These are phyloP conservation scores for Phyllostomus hastatus DNA, from an alignment of 2,113 vertebrate species.

Conservation along the genomic window DNA sequence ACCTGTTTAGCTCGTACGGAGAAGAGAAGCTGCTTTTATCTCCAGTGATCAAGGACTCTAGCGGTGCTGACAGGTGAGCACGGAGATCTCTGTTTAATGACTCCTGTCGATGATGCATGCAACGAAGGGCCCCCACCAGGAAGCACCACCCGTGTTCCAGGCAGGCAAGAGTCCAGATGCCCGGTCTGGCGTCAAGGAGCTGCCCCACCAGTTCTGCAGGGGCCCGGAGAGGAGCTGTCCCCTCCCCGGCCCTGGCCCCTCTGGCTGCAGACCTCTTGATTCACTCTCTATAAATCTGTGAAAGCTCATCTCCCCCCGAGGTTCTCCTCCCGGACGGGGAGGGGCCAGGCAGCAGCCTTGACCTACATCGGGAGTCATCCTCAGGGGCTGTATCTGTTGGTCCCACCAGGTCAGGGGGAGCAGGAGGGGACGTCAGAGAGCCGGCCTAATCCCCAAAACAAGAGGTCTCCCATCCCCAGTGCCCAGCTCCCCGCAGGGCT, in stretches of 20 bases:
- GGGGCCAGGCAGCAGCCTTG: not conserved
- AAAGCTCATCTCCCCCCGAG: not conserved
- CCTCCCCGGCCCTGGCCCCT: not conserved
- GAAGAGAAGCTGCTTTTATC: not conserved
- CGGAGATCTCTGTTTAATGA: not conserved
- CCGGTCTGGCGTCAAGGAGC: fast-evolving
- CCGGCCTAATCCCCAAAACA: not conserved
- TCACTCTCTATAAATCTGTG: fast-evolving
- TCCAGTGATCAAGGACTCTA: not conserved
- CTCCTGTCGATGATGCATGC: fast-evolving
- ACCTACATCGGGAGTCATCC: too few species aligned
- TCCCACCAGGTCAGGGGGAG: not conserved
- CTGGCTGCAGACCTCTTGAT: not conserved
- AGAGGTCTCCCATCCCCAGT: not conserved
- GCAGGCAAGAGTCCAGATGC: not conserved
- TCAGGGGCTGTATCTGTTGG: not conserved
- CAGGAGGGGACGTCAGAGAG: not conserved
- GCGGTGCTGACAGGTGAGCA: fast-evolving
- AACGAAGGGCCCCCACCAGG: not conserved
- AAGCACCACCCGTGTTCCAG: not conserved
- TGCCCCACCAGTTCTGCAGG: too few species aligned
- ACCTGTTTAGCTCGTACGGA: not conserved
- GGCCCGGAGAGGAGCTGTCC: not conserved
- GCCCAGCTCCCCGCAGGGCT: not conserved
- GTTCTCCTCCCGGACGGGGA: not conserved